Conservation (phyloP, 2,797 vertebrate species). For the Xenops minutus region DNA sequence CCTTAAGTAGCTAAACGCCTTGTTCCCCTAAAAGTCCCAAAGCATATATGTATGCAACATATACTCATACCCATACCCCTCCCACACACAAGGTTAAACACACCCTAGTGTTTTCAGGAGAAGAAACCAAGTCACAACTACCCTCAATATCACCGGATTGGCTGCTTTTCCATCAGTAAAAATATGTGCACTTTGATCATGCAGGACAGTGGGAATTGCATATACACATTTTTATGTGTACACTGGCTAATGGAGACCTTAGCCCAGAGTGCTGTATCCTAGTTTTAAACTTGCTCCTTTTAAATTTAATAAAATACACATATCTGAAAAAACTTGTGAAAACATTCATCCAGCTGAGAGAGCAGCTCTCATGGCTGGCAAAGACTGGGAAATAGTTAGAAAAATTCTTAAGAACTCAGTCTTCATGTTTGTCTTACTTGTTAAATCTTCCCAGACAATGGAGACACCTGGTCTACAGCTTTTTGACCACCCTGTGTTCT, state of each 20-base stretch:
- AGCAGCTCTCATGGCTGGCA: not conserved
- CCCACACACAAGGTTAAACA: not conserved
- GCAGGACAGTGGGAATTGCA: not conserved
- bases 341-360: not conserved
- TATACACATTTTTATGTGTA: not conserved
- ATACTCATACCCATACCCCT: not conserved
- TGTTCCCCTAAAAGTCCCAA: not conserved
- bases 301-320: not conserved
- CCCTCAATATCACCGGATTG: not conserved
- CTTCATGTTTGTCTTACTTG: not conserved
- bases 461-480: not conserved
- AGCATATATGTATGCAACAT: not conserved
- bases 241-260: not conserved
- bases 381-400: not conserved
- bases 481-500: not conserved
- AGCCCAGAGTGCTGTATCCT: not conserved
- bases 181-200: not conserved
- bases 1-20: not conserved
- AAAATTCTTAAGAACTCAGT: not conserved
- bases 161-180: not conserved
- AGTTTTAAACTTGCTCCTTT: not conserved
- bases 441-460: not conserved
- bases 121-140: not conserved
- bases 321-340: not conserved
- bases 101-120: not conserved